Conservation (phyloP, 1,140 invertebrate genomes). For the Tetraneura akinire region DNA sequence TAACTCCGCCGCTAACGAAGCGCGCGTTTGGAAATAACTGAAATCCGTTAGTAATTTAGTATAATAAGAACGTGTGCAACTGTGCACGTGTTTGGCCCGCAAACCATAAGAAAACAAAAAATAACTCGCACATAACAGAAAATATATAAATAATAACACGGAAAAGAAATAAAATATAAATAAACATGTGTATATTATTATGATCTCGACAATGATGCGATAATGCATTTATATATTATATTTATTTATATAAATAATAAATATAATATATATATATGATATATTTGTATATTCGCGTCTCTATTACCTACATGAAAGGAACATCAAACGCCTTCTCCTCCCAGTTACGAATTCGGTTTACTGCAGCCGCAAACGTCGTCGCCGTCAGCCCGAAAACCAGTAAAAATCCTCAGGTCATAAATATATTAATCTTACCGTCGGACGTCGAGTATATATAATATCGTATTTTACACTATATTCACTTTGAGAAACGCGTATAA, state of each 20-base stretch:
- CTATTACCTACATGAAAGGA: no score
- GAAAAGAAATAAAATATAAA: no score
- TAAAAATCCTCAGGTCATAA: background rate
- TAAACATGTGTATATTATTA: slow-evolving; percentile 16
- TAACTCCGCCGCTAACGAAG: background rate
- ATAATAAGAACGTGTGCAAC: background rate
- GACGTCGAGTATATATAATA: no score
- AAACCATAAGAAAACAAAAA: background rate
- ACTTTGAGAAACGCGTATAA: no score
- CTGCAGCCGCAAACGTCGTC: background rate
- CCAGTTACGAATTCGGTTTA: background rate
- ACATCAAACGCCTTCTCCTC: background rate
- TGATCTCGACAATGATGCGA: background rate
- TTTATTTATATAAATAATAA: no score
- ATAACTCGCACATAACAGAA: background rate
- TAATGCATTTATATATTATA: background rate
- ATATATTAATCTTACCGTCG: no score
- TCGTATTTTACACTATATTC: no score
- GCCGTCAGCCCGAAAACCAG: background rate
- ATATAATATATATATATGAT: no score
- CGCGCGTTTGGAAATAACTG: background rate
- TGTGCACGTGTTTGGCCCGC: slow-evolving; percentile 29
- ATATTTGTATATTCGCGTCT: no score
- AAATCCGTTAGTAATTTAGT: background rate
- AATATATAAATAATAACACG: background rate